Evolutionary conservation across 2,113 vertebrate genomes (phyloP).

Genomic region (Vidua macroura): DNA sequence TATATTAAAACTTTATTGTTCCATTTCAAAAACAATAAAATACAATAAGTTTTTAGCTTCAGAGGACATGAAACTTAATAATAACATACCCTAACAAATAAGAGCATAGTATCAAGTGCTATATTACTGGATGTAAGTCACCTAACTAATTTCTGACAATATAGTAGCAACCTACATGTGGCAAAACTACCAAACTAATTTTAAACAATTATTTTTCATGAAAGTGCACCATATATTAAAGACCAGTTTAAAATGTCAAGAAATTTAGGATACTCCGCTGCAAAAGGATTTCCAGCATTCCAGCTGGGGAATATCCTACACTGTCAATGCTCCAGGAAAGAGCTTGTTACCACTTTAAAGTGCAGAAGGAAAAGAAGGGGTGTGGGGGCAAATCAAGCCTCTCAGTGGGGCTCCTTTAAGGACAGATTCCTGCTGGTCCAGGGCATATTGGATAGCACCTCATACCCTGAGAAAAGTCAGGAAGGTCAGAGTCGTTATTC

Average conservation of each 20-base stretch:
- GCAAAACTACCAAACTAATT: not conserved
- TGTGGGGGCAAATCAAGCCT: not conserved
- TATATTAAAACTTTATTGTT: slow-evolving; percentile 11
- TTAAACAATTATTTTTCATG: not conserved
- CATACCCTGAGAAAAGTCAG: not conserved
- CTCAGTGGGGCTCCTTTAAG: not conserved
- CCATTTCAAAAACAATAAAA: slow-evolving; percentile 11
- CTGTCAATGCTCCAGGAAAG: not conserved
- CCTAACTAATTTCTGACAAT: not conserved
- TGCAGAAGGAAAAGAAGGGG: not conserved
- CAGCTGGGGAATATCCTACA: not conserved
- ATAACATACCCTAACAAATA: not conserved
- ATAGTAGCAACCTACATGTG: not conserved
- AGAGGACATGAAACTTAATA: not conserved
- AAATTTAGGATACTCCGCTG: not conserved
- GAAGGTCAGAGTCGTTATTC: slow-evolving; percentile 1
- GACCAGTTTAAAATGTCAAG: not conserved
- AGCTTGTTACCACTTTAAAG: not conserved
- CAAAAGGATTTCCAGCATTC: not conserved
- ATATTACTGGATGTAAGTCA: not conserved
- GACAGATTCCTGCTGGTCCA: not conserved
- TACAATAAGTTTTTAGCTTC: not conserved
- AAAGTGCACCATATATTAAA: not conserved
- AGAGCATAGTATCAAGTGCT: not conserved
- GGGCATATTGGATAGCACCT: not conserved